phyloP scores from a whole-genome alignment of 2,113 vertebrate genomes.

The Phylloscopus trochiloides region DNA sequence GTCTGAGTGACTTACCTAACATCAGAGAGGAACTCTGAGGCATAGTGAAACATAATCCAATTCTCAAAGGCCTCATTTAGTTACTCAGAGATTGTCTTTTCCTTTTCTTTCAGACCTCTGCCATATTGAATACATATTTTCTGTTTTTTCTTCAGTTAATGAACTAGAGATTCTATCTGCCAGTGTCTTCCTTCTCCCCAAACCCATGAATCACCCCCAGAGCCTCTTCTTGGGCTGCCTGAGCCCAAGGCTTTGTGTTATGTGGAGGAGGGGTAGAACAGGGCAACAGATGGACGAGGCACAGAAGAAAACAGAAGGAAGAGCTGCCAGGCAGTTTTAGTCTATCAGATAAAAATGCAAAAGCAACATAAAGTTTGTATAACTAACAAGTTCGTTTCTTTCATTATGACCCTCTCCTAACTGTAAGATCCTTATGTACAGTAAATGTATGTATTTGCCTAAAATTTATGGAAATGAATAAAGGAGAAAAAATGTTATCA shows the following conservation, averaged over 20 bases:
- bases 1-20: constrained; percentile 23
- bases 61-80: not conserved
- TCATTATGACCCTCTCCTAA: not conserved
- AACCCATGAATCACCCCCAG: not conserved
- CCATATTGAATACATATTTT: not conserved
- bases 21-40: not conserved
- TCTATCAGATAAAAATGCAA: not conserved
- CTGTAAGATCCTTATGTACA: not conserved
- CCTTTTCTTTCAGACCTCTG: not conserved
- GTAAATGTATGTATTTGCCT: not conserved
- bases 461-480: not conserved
- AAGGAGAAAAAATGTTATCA: not conserved
- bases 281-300: not conserved
- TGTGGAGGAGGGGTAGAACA: not conserved
- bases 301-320: not conserved
- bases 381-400: not conserved
- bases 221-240: not conserved
- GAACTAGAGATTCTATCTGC: not conserved
- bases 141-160: not conserved
- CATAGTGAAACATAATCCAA: not conserved
- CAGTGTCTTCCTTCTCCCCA: not conserved
- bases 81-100: not conserved
- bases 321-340: not conserved
- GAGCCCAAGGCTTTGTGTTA: not conserved
- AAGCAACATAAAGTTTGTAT: not conserved